Base-by-base conservation (phyloP, 2,797 vertebrate genomes). In the Enteromius thamalakanensis region DNA sequence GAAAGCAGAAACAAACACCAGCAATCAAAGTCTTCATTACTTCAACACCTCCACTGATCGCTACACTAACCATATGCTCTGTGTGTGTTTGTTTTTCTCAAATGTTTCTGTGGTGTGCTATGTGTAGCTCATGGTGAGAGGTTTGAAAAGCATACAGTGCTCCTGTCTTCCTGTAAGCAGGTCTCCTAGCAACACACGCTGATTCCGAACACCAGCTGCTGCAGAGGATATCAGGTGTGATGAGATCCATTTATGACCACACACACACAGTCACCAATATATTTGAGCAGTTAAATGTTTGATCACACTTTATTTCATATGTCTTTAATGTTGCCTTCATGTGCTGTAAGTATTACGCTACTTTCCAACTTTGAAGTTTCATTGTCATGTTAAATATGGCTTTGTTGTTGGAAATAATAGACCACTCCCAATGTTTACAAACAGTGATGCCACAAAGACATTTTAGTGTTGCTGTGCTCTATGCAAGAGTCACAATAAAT, bases 1-100 rank as follows among this genome's bases (percentile, higher is more conserved):
- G 32, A 55, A 75, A 37, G 21, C 19, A 75, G 19, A 75, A 60
- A 60, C 65, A 81, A 77, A 53, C 79, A 85, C 60, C 74, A 45
- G 69, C 58, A 47, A 78, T 81, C 77, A 40, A 64, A 62, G 72
- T 53, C 75, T 78, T 80, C 60, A 49, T 81, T 45, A 67, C 47
- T 87, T 76, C 68, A 82, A 81, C 77, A 80, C 77, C 72, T 76
- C 51, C 81, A 84, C 84, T 82, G 47, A 84, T 85, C 71, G 26
- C 79, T 69, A 70, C 64, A 67, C 80, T 55, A 81, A 76, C 69
- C 83, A 83, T 87, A 87, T 83, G 88, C 72, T 82, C 71, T 74
- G 69, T 85, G 76, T 70, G 70, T 80, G 76, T 81, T 75, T 69
- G 81, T 79, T 79, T 68, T 55, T 74, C 75, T 76, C 34, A 34